Evolutionary conservation across 2,797 vertebrate species (phyloP).

Genomic region (Parauchenoglanis ngamensis): DNA sequence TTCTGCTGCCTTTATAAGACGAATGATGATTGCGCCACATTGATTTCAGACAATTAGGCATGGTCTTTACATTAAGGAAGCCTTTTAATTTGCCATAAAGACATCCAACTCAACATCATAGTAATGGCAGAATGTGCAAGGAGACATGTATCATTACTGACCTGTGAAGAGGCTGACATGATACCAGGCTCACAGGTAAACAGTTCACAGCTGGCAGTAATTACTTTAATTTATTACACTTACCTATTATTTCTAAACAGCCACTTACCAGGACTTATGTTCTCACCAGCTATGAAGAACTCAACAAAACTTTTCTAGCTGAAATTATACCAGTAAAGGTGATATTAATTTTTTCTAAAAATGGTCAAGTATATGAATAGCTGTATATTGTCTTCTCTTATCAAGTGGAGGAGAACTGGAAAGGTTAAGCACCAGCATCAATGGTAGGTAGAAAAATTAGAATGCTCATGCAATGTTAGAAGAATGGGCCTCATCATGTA

Average conservation of each 20-base stretch:
- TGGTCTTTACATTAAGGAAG: background rate
- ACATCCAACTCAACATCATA: background rate
- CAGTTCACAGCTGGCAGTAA: background rate
- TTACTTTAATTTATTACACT: background rate
- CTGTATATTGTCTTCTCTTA: background rate
- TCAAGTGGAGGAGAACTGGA: background rate
- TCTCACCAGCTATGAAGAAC: background rate
- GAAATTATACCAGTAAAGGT: background rate
- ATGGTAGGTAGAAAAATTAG: background rate
- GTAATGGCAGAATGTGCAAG: background rate
- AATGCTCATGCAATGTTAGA: background rate
- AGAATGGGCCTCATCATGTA: background rate
- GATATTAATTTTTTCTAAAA: background rate
- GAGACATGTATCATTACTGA: background rate
- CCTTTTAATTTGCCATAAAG: constrained; percentile 1
- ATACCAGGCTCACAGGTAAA: background rate
- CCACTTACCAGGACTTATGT: background rate
- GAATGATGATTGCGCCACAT: background rate
- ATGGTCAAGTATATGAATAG: background rate
- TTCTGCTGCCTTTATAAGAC: background rate
- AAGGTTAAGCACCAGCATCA: background rate
- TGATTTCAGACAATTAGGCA: too few species aligned
- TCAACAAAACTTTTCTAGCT: background rate
- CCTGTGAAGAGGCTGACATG: background rate
- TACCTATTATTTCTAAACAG: background rate